A percentile compares a stretch with the other conserved stretches of the same genome.
phyloP scores from a whole-genome alignment of 2,113 vertebrate species.

The Lampris megalopsis region DNA sequence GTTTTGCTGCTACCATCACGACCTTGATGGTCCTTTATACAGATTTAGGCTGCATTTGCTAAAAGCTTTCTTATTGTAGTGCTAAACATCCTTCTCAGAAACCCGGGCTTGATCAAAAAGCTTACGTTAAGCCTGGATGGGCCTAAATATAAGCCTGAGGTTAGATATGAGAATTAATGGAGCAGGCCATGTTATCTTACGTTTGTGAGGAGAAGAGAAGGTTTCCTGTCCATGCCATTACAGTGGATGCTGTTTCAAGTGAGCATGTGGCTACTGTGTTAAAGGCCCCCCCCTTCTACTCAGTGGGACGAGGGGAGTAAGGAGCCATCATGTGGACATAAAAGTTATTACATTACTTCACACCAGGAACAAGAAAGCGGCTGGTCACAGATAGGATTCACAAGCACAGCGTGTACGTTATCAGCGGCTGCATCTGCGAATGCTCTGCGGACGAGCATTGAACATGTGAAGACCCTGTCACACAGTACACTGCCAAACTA shows the following conservation, averaged over 20 bases:
- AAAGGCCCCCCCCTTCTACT: not conserved
- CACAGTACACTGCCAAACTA: not conserved
- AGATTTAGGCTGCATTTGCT: not conserved
- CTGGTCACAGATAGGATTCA: conserved; percentile 28
- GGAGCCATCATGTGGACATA: conserved; percentile 68
- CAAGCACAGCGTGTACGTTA: conserved; percentile 36
- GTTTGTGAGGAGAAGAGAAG: conserved; percentile 13
- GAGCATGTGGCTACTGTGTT: conserved; percentile 19
- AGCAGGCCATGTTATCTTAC: not conserved
- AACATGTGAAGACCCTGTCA: conserved; percentile 15
- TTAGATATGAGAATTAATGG: conserved; percentile 1
- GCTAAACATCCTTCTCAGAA: not conserved
- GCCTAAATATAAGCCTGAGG: not conserved
- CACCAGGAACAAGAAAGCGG: conserved; percentile 29
- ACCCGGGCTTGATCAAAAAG: not conserved
- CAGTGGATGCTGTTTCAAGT: conserved; percentile 12
- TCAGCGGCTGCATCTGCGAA: conserved; percentile 21
- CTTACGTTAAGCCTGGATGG: too few relatives aligned
- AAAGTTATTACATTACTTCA: conserved; percentile 45
- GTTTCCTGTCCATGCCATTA: conserved; percentile 17
- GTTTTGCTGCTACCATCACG: not conserved
- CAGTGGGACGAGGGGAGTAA: conserved; percentile 40
- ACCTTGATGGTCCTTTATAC: not conserved
- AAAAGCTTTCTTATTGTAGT: not conserved
- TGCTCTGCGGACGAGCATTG: conserved; percentile 14